Conservation (phyloP, 2,888 invertebrate species). For the Zelleria hepariella region DNA sequence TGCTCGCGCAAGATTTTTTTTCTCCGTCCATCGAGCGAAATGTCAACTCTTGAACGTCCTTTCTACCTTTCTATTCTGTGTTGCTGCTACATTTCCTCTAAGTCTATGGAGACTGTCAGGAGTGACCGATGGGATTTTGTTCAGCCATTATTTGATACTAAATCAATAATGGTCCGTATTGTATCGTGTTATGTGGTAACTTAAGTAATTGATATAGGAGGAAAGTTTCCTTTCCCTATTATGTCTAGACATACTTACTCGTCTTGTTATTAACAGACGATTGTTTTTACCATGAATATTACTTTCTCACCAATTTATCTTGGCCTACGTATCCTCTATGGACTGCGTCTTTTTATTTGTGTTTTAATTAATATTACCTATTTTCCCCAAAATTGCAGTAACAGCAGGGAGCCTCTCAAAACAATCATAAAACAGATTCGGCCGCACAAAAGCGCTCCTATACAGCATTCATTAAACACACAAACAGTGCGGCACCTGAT, state of each 20-base stretch:
- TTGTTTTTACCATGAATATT: too few relatives aligned
- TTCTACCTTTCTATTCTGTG: conserved; percentile 6
- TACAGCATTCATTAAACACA: conserved; percentile 43
- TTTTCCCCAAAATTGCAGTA: conserved; percentile 20
- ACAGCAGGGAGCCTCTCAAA: conserved; percentile 19
- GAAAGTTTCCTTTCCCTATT: neutral
- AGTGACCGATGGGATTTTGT: conserved; percentile 43
- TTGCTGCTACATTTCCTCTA: conserved; percentile 34
- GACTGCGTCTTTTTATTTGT: too few relatives aligned
- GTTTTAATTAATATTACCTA: neutral
- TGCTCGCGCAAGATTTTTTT: too few relatives aligned
- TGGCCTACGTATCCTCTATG: too few relatives aligned
- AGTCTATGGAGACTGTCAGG: conserved; percentile 41
- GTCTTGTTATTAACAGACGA: too few relatives aligned
- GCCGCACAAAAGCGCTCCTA: conserved; percentile 10
- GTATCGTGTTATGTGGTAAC: conserved; percentile 9
- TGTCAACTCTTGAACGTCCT: too few relatives aligned
- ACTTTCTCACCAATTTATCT: too few relatives aligned
- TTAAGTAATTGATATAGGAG: conserved; percentile 16
- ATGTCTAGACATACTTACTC: too few relatives aligned
- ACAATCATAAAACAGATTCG: conserved; percentile 31
- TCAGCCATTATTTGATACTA: conserved; percentile 19
- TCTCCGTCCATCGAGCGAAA: too few relatives aligned
- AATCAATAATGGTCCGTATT: conserved; percentile 20
- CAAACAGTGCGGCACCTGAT: conserved; percentile 45